Conservation (phyloP, 2,113 vertebrate species). For the Gobio gobio region DNA sequence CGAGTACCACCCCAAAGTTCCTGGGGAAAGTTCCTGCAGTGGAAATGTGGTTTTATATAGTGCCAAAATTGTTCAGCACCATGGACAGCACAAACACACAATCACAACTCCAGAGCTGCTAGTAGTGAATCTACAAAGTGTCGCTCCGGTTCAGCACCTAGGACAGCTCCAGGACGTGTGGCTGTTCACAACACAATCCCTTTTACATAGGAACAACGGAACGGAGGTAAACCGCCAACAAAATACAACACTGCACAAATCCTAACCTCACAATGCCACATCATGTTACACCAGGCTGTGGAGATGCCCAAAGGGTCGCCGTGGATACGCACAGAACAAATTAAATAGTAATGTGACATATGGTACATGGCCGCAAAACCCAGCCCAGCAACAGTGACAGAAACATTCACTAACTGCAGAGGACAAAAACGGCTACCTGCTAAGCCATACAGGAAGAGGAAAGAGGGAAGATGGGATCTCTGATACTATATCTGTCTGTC, state of each 20-base stretch:
- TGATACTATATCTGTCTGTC: too few species aligned
- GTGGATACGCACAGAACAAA: slow-evolving; percentile 14
- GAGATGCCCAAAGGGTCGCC: slow-evolving; percentile 32
- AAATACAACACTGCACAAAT: neutral
- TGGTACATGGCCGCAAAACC: slow-evolving; percentile 33
- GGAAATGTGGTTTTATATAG: neutral
- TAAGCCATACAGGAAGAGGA: neutral
- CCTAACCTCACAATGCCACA: slow-evolving; percentile 16
- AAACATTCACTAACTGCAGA: slow-evolving; percentile 8
- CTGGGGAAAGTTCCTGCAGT: too few species aligned
- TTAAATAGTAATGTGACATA: slow-evolving; percentile 47
- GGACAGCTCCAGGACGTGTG: neutral
- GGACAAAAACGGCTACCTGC: neutral
- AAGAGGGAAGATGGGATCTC: neutral
- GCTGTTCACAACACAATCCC: neutral
- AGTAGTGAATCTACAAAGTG: neutral
- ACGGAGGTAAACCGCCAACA: neutral
- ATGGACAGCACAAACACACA: neutral
- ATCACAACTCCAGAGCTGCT: neutral
- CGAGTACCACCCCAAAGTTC: too few species aligned
- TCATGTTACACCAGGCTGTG: slow-evolving; percentile 16
- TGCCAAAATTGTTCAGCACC: slow-evolving; percentile 2
- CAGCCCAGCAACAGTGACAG: slow-evolving; percentile 26
- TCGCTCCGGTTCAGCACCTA: neutral
- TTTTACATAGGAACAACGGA: neutral